Conservation (phyloP, 2,888 invertebrate genomes). For the Acanthosepion esculentum region DNA sequence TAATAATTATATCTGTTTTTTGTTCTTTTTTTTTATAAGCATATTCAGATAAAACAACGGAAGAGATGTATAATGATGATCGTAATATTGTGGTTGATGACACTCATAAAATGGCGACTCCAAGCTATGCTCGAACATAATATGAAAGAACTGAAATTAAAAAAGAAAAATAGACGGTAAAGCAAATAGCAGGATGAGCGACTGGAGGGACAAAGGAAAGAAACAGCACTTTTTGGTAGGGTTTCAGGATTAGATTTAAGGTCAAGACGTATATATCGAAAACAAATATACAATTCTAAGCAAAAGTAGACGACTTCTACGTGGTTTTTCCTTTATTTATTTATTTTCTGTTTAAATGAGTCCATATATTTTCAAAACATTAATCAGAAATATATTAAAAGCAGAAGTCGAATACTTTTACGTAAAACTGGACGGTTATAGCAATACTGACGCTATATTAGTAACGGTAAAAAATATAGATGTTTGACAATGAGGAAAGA, state of each 20-base stretch:
- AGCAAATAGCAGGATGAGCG: neutral
- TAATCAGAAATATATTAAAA: no score
- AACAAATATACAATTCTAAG: neutral
- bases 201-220: neutral
- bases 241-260: neutral
- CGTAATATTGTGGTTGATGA: neutral
- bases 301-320: no score
- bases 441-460: no score
- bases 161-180: neutral
- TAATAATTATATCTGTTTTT: no score
- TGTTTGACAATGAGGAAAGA: neutral
- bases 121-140: neutral
- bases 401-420: no score
- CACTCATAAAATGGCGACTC: neutral
- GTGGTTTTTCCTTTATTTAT: no score
- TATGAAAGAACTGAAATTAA: neutral
- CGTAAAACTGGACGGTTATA: no score
- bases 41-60: neutral
- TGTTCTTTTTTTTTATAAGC: no score
- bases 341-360: no score
- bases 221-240: neutral
- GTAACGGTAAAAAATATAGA: neutral
- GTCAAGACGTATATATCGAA: neutral
- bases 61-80: neutral
- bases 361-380: no score